These are phyloP conservation scores for Eupithecia pulchellata DNA, from an alignment of 2,888 invertebrate species.

Conservation along the genomic window DNA sequence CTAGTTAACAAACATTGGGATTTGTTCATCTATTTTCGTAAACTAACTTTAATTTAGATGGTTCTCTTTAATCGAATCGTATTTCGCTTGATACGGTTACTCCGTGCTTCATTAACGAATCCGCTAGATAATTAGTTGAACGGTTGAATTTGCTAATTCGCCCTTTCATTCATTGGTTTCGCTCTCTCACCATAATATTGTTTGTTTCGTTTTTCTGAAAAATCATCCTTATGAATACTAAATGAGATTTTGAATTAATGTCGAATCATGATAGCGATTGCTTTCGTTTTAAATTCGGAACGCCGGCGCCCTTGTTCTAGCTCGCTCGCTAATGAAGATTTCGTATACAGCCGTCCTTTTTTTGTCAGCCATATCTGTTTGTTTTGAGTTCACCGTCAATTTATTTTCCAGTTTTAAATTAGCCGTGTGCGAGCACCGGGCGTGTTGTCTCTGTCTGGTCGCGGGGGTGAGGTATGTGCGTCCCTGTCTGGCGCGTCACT, in stretches of 20 bases:
- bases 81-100: slow-evolving; percentile 62
- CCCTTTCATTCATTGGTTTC: slow-evolving; percentile 69
- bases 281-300: slow-evolving; percentile 72
- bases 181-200: slow-evolving; percentile 73
- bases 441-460: slow-evolving; percentile 57
- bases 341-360: slow-evolving; percentile 77
- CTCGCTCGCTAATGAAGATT: slow-evolving; percentile 77
- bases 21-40: slow-evolving; percentile 41
- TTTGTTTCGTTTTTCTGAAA: slow-evolving; percentile 72
- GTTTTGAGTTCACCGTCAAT: slow-evolving; percentile 83
- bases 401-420: slow-evolving; percentile 82
- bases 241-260: slow-evolving; percentile 69
- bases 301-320: slow-evolving; percentile 70
- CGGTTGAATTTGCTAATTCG: slow-evolving; percentile 75
- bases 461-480: slow-evolving; percentile 46
- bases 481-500: slow-evolving; percentile 70
- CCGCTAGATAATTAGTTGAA: slow-evolving; percentile 71
- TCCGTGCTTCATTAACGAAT: slow-evolving; percentile 67
- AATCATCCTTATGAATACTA: slow-evolving; percentile 72
- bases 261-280: slow-evolving; percentile 77
- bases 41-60: slow-evolving; percentile 40
- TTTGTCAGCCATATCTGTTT: slow-evolving; percentile 84
- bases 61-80: slow-evolving; percentile 55
- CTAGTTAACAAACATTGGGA: slow-evolving; percentile 38
- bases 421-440: slow-evolving; percentile 73